phyloP scores from a whole-genome alignment of 2,797 vertebrate species.

The Gallinago stenura region DNA sequence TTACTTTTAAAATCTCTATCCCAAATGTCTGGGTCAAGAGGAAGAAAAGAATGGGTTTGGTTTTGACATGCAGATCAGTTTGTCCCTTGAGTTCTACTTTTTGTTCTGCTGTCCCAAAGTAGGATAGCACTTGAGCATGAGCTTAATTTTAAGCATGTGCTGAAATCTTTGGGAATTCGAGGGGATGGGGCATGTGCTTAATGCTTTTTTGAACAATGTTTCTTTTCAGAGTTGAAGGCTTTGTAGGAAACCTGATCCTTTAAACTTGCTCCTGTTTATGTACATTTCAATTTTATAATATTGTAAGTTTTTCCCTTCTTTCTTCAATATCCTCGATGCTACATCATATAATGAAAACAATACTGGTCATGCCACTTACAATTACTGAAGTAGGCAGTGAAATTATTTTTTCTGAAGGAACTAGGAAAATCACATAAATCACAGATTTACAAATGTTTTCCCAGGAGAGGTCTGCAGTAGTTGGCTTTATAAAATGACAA shows the following conservation, averaged over 20 bases:
- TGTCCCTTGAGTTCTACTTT: neutral
- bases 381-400: slow-evolving; percentile 31
- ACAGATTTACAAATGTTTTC: slow-evolving; percentile 27
- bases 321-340: slow-evolving; percentile 26
- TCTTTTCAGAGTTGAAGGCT: slow-evolving; percentile 30
- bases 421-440: neutral
- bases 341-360: slow-evolving; percentile 38
- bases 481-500: neutral
- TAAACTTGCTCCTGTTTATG: slow-evolving; percentile 50
- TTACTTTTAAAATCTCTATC: neutral
- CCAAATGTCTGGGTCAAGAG: neutral
- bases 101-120: neutral
- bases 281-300: slow-evolving; percentile 41
- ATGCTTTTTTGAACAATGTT: slow-evolving; percentile 38
- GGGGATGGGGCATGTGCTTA: neutral
- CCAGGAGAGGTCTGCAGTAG: neutral
- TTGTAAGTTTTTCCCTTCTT: slow-evolving; percentile 35
- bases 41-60: neutral
- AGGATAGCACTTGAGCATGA: neutral
- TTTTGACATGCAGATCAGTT: neutral
- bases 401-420: slow-evolving; percentile 9
- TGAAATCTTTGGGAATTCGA: neutral
- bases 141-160: slow-evolving; percentile 18
- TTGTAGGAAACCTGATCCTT: slow-evolving; percentile 44
- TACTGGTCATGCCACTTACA: slow-evolving; percentile 19